phyloP scores from a whole-genome alignment of 2,888 invertebrate genomes.

The Frankliniella intonsa region DNA sequence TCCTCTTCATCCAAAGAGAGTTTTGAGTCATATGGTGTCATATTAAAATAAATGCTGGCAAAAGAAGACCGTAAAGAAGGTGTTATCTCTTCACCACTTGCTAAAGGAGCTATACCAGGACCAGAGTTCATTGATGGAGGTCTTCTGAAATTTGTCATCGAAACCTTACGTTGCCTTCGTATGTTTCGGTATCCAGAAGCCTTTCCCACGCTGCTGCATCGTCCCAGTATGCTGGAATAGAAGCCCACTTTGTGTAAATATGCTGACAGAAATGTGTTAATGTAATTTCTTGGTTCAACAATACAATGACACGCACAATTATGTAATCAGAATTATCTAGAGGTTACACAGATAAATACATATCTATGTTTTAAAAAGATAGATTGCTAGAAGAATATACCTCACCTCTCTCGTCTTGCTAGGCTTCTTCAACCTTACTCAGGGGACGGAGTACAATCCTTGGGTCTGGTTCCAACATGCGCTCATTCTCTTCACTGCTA shows the following conservation, averaged over 20 bases:
- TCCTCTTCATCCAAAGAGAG: conserved; percentile 13
- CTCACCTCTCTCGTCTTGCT: conserved; percentile 33
- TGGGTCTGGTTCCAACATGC: conserved; percentile 69
- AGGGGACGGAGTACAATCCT: conserved; percentile 60
- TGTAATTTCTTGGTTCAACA: no score
- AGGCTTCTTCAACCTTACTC: conserved; percentile 56
- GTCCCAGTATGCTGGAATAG: conserved; percentile 29
- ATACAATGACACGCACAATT: not conserved
- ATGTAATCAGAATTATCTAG: no score
- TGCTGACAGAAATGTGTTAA: no score
- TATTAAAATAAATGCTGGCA: conserved; percentile 17
- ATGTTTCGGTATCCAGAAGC: conserved; percentile 24
- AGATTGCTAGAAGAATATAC: no score
- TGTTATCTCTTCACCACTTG: conserved; percentile 42
- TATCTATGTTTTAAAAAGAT: no score
- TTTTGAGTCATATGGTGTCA: conserved; percentile 12
- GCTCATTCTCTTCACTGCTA: conserved; percentile 69
- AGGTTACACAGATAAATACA: no score
- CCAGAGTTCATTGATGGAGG: not conserved
- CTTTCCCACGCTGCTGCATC: conserved; percentile 31
- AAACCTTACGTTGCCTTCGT: conserved; percentile 25
- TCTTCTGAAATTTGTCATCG: conserved; percentile 13
- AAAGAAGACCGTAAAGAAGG: conserved; percentile 43
- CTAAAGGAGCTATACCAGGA: conserved; percentile 40
- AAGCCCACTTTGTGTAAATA: not conserved